A percentile compares a stretch with the other conserved stretches of the same genome.
Evolutionary conservation across 2,888 invertebrate species (phyloP).

Genomic region (Eremobia ochroleuca): DNA sequence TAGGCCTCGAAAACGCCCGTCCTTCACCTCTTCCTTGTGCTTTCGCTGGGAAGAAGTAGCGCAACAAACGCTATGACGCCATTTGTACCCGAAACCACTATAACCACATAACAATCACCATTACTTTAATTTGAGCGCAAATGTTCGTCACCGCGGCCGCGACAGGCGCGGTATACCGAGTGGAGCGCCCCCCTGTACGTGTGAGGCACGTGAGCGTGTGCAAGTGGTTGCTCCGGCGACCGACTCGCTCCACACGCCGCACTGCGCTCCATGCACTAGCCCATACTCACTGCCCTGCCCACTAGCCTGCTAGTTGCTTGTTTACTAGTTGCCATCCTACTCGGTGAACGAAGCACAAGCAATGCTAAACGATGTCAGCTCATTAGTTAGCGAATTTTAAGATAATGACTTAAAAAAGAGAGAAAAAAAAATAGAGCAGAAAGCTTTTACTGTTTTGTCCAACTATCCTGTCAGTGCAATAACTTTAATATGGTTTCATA

Average conservation of each 20-base stretch:
- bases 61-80: too few species aligned
- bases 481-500: background rate
- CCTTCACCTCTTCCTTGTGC: too few species aligned
- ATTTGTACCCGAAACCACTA: background rate
- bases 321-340: too few species aligned
- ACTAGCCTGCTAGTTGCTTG: too few species aligned
- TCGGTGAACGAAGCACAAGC: too few species aligned
- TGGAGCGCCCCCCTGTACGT: slow-evolving; percentile 62
- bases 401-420: too few species aligned
- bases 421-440: background rate
- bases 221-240: slow-evolving; percentile 74
- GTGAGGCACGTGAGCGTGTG: slow-evolving; percentile 84
- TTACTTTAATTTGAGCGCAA: background rate
- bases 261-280: slow-evolving; percentile 26
- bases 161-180: background rate
- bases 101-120: background rate
- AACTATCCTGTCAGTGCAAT: background rate
- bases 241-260: slow-evolving; percentile 50
- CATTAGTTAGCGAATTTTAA: too few species aligned
- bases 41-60: too few species aligned
- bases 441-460: background rate
- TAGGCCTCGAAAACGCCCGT: too few species aligned
- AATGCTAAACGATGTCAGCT: background rate
- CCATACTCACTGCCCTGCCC: background rate
- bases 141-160: too few species aligned